phyloP scores from a whole-genome alignment of 2,797 vertebrate species.

The Bradypodion pumilum region DNA sequence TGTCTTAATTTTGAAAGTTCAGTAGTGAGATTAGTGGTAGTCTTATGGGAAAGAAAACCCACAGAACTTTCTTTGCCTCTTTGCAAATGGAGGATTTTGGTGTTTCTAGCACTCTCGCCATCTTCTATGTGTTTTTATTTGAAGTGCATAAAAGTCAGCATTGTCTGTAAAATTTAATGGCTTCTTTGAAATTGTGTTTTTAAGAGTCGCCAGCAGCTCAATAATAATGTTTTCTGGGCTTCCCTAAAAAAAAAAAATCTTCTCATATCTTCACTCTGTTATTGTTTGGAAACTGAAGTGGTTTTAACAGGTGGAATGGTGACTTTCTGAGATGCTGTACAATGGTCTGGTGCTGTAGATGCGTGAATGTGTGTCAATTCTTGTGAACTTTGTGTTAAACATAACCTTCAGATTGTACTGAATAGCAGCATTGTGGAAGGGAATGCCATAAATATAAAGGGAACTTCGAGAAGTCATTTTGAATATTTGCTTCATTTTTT shows the following conservation, averaged over 20 bases:
- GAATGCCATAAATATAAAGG: neutral
- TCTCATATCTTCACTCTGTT: neutral
- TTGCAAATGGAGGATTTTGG: slow-evolving; percentile 3
- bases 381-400: neutral
- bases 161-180: slow-evolving; percentile 28
- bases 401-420: neutral
- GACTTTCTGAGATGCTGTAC: neutral
- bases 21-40: neutral
- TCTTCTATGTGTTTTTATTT: slow-evolving; percentile 44
- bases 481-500: neutral
- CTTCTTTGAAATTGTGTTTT: slow-evolving; percentile 46
- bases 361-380: neutral
- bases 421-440: neutral
- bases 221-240: neutral
- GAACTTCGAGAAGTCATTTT: neutral
- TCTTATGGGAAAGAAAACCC: slow-evolving; percentile 9
- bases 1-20: neutral
- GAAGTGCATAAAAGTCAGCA: slow-evolving; percentile 43
- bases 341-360: neutral
- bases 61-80: neutral
- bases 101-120: slow-evolving; percentile 34
- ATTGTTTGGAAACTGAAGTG: neutral
- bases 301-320: neutral
- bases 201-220: slow-evolving; percentile 21
- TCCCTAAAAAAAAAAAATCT: no score